These are phyloP conservation scores for Alosa sapidissima DNA, from an alignment of 2,797 vertebrate genomes.

Conservation along the genomic window DNA sequence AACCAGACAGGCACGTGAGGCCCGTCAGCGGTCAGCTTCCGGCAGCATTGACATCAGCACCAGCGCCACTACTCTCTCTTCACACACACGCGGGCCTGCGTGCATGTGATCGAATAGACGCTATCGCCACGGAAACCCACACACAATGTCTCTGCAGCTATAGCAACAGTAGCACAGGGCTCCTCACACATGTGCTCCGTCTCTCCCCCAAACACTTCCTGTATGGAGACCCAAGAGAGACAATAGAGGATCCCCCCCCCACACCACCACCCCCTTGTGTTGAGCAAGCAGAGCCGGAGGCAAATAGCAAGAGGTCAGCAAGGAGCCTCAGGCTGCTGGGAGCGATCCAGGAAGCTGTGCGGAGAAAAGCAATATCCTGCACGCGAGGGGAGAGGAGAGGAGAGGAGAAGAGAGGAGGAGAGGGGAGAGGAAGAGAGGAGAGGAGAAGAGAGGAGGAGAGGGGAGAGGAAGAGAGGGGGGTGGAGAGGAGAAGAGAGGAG, in stretches of 20 bases:
- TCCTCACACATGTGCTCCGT: background rate
- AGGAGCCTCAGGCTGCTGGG: background rate
- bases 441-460: too few relatives aligned
- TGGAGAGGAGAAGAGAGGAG: too few relatives aligned
- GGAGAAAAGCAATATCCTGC: background rate
- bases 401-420: too few relatives aligned
- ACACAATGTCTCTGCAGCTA: background rate
- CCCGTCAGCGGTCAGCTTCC: background rate
- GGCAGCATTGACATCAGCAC: background rate
- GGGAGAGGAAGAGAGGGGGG: too few relatives aligned
- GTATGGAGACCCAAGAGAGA: background rate
- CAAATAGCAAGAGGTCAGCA: background rate
- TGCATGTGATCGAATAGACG: background rate
- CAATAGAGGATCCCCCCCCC: background rate
- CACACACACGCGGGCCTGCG: background rate
- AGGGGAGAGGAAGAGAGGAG: too few relatives aligned
- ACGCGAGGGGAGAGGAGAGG: too few relatives aligned
- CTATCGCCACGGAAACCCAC: background rate
- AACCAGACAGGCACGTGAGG: slow-evolving; percentile 6
- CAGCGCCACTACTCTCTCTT: background rate
- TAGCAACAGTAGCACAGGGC: background rate
- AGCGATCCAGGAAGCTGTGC: background rate
- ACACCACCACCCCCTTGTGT: too few relatives aligned
- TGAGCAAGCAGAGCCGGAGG: background rate
- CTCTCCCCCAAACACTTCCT: background rate